Evolutionary conservation across 2,797 vertebrate species (phyloP).

Genomic region (Spatula clypeata): DNA sequence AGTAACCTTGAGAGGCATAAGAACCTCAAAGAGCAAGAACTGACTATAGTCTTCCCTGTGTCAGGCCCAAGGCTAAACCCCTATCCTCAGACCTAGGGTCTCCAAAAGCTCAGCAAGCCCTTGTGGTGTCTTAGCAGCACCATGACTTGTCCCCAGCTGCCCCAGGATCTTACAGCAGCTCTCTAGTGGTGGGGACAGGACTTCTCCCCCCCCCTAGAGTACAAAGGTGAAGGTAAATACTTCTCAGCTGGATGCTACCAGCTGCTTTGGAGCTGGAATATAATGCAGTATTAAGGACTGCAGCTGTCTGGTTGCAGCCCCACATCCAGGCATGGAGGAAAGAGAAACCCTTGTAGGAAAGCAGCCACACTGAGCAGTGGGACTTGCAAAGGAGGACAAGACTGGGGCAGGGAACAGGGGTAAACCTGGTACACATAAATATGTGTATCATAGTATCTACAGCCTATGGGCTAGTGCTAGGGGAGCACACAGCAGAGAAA

Average conservation of each 20-base stretch:
- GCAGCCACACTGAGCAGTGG: not conserved
- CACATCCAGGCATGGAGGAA: fast-evolving
- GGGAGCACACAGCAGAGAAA: not conserved
- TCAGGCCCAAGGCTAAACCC: not conserved
- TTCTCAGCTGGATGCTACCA: not conserved
- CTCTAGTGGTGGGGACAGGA: not conserved
- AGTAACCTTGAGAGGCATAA: not conserved
- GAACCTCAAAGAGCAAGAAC: not conserved
- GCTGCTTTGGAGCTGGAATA: not conserved
- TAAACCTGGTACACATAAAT: not conserved
- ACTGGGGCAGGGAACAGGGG: not conserved
- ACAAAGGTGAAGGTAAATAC: not conserved
- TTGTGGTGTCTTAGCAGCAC: not conserved
- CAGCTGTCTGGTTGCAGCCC: not conserved
- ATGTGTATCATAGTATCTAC: not conserved
- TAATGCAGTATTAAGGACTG: not conserved
- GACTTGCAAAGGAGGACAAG: not conserved
- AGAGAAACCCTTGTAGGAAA: not conserved
- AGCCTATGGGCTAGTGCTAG: not conserved
- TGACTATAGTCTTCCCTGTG: not conserved
- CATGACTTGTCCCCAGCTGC: fast-evolving
- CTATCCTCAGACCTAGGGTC: not conserved
- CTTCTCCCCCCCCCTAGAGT: not conserved
- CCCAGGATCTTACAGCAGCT: not conserved
- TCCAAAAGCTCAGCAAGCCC: not conserved